Percentiles rank a stretch among this genome's conserved stretches.
These are phyloP conservation scores for Ranitomeya imitator DNA, from an alignment of 2,113 vertebrate species.

Conservation along the genomic window DNA sequence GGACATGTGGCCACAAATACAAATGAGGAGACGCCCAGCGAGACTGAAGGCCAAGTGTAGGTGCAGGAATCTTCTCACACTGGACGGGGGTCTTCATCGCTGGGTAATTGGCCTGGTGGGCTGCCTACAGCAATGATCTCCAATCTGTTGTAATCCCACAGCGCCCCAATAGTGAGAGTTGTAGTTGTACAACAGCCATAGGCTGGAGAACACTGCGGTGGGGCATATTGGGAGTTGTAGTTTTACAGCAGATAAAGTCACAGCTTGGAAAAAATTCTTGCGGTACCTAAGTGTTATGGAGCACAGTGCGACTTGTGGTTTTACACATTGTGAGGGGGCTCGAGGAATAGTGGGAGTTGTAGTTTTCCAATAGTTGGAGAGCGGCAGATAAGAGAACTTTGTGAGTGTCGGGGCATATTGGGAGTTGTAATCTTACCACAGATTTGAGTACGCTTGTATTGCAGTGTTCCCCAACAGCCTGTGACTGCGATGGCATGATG, in stretches of 20 bases:
- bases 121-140: background rate
- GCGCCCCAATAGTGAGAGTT: background rate
- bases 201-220: background rate
- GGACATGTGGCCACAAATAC: slow-evolving; percentile 12
- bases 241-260: too few species aligned
- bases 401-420: too few species aligned
- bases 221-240: too few species aligned
- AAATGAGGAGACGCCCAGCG: background rate
- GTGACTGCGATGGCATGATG: background rate
- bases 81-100: background rate
- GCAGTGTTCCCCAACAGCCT: too few species aligned
- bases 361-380: background rate
- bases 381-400: background rate
- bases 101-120: background rate
- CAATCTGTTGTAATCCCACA: background rate
- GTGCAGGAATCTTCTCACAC: background rate
- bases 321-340: too few species aligned
- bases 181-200: background rate
- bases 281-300: background rate
- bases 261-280: too few species aligned
- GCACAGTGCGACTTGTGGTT: too few species aligned
- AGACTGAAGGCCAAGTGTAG: background rate
- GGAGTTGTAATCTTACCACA: too few species aligned
- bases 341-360: background rate
- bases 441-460: too few species aligned